Base-by-base conservation (phyloP, 1,140 invertebrate species). In the Drosophila pandora region DNA sequence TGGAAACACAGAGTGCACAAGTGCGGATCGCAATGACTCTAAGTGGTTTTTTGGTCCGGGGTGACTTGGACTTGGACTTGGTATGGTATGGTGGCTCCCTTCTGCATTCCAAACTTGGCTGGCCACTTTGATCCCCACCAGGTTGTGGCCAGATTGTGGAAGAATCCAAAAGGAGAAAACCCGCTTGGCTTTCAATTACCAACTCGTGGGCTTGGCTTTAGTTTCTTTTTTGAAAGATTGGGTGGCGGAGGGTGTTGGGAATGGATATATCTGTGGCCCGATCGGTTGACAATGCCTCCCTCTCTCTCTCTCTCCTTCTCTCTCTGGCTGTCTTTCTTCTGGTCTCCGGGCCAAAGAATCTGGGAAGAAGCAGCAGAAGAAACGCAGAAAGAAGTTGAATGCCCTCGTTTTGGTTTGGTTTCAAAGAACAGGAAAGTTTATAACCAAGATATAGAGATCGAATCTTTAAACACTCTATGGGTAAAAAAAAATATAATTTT, bases 321-420 rank as follows among this genome's bases (percentile, higher is more conserved):
- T 43, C 28, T 67, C 25, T 43, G 6, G 25, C 25, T 17, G 17
- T 17, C 17, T 17, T 17, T 17, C 41, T 39, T 43, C 41, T 43
- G 41, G 41, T 3, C 22, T 41, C 30, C 2, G 30, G 17, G 17
- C 17, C 56, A n/a, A 43, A 32, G 63, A 65, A 41, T 65, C 59
- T 52, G 13, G 58, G 25, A 62, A 52, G 65, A 69, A 69, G 21
- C 50, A 25, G 32, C 53, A 12, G 63, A 10, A 39, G 64, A 68
- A 50, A 47, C 49, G 22, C 13, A 23, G 23, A 68, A 81, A 68
- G 48, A 83, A 79, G 83, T 88, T 88, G 63, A 88, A 83, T 83
- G 79, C 49, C 84, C 83, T 88, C 76, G 63, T 61, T 67, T 74
- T 59, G 49, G 65, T 54, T 50, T 72, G 62, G 64, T 60, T 47